A percentile compares a stretch with the other conserved stretches of the same genome.
Conservation (phyloP, 1,140 invertebrate species). For the Gryon sp. region DNA sequence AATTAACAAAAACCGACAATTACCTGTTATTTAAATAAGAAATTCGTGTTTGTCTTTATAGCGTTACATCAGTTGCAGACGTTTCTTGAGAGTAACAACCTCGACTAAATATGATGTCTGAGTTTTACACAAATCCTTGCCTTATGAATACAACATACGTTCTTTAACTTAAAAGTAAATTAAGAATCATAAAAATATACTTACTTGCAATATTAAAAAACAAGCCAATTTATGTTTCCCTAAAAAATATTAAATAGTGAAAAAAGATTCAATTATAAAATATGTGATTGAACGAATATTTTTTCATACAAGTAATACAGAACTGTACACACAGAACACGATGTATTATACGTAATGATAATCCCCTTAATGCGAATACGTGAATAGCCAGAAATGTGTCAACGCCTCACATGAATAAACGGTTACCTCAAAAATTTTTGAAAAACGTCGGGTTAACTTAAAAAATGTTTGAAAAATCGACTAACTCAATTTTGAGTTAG, state of each 20-base stretch:
- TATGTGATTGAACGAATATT: conserved; percentile 25
- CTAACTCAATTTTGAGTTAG: too few relatives aligned
- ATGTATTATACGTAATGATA: conserved; percentile 56
- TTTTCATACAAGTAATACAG: conserved; percentile 30
- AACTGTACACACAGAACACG: conserved; percentile 46
- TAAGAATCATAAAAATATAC: too few relatives aligned
- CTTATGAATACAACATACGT: neutral
- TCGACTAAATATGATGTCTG: conserved; percentile 62
- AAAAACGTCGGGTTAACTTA: too few relatives aligned
- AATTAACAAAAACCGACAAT: conserved; percentile 76
- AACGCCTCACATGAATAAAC: too few relatives aligned
- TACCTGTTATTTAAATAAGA: conserved; percentile 78
- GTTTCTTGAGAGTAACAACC: conserved; percentile 50
- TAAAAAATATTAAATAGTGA: too few relatives aligned
- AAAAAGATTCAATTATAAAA: conserved; percentile 15
- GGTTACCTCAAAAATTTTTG: too few relatives aligned
- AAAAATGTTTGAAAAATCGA: too few relatives aligned
- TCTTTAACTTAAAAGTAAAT: too few relatives aligned
- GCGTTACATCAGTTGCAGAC: conserved; percentile 59
- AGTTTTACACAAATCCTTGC: neutral
- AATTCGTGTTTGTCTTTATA: conserved; percentile 67
- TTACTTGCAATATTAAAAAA: too few relatives aligned
- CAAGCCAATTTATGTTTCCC: too few relatives aligned
- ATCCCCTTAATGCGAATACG: conserved; percentile 52
- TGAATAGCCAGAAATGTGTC: conserved; percentile 35